Evolutionary conservation across 2,888 invertebrate genomes (phyloP).

Genomic region (Tenodera sinensis): DNA sequence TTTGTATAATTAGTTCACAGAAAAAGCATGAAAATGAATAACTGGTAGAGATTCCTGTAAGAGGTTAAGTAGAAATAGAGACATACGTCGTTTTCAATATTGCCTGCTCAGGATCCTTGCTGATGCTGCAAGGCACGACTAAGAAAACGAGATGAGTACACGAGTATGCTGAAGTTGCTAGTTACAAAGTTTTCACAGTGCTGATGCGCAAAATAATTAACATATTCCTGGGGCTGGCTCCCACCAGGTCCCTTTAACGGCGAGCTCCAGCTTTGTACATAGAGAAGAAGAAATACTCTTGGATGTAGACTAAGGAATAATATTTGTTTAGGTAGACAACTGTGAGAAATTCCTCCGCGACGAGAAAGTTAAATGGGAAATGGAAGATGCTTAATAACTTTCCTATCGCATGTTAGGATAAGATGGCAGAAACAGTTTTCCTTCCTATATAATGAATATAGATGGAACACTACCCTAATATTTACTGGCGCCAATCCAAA

Average conservation of each 20-base stretch:
- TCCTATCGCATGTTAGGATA: neutral
- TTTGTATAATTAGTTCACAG: too few species aligned
- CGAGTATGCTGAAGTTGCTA: neutral
- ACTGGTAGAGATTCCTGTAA: too few species aligned
- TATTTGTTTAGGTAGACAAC: neutral
- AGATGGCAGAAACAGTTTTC: neutral
- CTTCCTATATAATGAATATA: neutral
- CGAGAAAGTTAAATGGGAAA: neutral
- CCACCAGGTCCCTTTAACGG: neutral
- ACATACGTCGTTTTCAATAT: neutral
- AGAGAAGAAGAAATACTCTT: neutral
- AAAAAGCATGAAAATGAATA: too few species aligned
- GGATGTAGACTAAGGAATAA: neutral
- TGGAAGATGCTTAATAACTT: neutral
- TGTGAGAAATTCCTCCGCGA: neutral
- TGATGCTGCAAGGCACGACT: neutral
- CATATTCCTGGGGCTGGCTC: slow-evolving; percentile 1
- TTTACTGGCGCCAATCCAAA: too few species aligned
- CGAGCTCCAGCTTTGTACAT: neutral
- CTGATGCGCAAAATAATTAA: slow-evolving; percentile 13
- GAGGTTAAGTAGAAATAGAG: neutral
- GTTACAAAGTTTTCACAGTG: neutral
- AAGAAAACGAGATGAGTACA: neutral
- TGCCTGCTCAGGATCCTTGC: neutral
- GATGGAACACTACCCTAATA: too few species aligned